Evolutionary conservation across 2,888 invertebrate species (phyloP), one percentile per base, ranked within the genome.

Genomic region (Aporophyla lueneburgensis): DNA sequence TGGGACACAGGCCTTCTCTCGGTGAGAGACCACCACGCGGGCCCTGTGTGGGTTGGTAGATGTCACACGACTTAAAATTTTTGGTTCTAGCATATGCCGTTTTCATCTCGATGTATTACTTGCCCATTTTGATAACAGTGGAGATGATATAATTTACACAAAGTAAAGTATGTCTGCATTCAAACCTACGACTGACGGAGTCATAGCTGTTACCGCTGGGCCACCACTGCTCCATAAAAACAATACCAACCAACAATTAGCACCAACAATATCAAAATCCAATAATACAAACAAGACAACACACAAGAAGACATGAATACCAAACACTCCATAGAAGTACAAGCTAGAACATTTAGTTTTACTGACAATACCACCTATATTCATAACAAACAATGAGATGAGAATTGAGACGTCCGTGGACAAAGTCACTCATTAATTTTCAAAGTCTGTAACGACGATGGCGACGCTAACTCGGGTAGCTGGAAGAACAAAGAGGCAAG

Each of bases 351-450:
- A 80, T 84, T 72, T 85, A 89, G 87, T 85, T 81, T 73, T 77
- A 71, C 75, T 84, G 79, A 91, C 91, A 92, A 90, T 85, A 78
- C 71, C 53, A 81, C 81, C 75, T 85, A 88, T 90, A 90, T 91
- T 88, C 89, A 92, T 88, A 90, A 92, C 88, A 89, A 89, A 92
- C 90, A 91, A 91, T 86, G 86, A 80, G 83, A 76, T 71, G 80
- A 87, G 91, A 88, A 94, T 93, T 93, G 92, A 95, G 94, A 92
- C 89, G 92, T 93, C 83, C 59, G 89, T 89, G 92, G 93, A 94
- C 93, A 92, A 93, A 88, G 93, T 95, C 88, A 83, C 86, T 88
- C 95, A 94, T 95, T 95, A 95, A 95, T 95, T 95, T 95, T 94
- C 95, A 93, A 93, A 94, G 93, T 92, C 92, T 91, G 92, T 89